phyloP scores from a whole-genome alignment of 2,113 vertebrate species.

The Seriola rivoliana region DNA sequence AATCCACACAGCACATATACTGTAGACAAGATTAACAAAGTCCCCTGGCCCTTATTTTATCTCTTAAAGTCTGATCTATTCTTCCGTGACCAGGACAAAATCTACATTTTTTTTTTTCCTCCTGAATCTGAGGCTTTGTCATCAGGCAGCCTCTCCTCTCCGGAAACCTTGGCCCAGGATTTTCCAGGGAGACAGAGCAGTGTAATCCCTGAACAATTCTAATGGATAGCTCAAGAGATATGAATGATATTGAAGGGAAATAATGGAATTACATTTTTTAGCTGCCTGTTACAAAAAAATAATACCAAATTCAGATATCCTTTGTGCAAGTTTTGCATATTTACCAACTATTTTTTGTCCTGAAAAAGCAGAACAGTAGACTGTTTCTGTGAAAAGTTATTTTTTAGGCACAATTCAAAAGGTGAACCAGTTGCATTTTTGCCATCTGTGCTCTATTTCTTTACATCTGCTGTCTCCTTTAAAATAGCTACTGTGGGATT shows the following conservation, averaged over 20 bases:
- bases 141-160: constrained; percentile 18
- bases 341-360: too few species aligned
- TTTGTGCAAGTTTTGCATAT: background rate
- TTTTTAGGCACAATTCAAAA: background rate
- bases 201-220: constrained; percentile 19
- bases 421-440: constrained; percentile 8
- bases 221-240: constrained; percentile 18
- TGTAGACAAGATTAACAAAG: constrained; percentile 33
- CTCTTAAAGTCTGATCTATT: constrained; percentile 38
- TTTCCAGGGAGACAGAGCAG: background rate
- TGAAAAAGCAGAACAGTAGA: background rate
- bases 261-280: background rate
- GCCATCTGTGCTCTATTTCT: background rate
- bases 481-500: constrained; percentile 28
- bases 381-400: background rate
- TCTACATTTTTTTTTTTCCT: constrained; percentile 32
- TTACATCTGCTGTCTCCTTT: constrained; percentile 9
- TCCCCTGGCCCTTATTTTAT: constrained; percentile 40
- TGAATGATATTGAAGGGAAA: constrained; percentile 11
- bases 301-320: background rate
- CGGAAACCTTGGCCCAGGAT: constrained; percentile 28
- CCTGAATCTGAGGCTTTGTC: constrained; percentile 37
- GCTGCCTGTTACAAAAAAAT: background rate
- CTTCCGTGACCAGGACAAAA: constrained; percentile 57
- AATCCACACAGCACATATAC: constrained; percentile 26